phyloP scores from a whole-genome alignment of 92 coral and sea anemone genomes.

The Phymanthus crucifer region DNA sequence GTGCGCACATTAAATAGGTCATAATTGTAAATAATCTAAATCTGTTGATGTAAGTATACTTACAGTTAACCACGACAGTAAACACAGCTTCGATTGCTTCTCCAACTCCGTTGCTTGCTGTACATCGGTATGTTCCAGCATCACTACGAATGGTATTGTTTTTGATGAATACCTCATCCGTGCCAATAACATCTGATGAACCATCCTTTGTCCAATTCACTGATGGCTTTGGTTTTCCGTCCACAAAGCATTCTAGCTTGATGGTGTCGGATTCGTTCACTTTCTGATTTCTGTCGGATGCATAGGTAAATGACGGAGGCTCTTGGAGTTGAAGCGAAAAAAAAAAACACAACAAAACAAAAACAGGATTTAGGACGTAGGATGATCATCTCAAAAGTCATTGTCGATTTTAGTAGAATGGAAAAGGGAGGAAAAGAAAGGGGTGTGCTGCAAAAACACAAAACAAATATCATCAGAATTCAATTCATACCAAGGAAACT shows the following conservation, averaged over 20 bases:
- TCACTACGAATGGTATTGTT: background rate
- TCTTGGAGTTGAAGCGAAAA: background rate
- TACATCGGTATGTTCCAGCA: conserved; percentile 3
- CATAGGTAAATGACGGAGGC: background rate
- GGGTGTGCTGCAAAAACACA: too few relatives aligned
- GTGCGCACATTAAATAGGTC: too few relatives aligned
- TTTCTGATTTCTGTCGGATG: background rate
- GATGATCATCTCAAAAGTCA: background rate
- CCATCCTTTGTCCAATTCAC: conserved; percentile 8
- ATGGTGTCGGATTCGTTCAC: background rate
- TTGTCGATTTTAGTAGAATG: background rate
- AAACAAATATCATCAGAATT: too few relatives aligned
- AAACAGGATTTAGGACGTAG: background rate
- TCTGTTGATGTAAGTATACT: too few relatives aligned
- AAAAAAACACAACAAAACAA: background rate
- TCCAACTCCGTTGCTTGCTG: conserved; percentile 6
- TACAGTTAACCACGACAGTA: background rate
- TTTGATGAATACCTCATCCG: too few relatives aligned
- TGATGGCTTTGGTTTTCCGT: background rate
- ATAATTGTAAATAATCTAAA: too few relatives aligned
- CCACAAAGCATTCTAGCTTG: background rate
- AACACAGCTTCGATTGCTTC: background rate
- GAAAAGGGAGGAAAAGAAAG: too few relatives aligned
- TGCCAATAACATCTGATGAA: background rate
- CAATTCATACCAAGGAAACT: background rate